Conservation (phyloP, 2,888 invertebrate genomes). For the Sarcophaga carnaria region DNA sequence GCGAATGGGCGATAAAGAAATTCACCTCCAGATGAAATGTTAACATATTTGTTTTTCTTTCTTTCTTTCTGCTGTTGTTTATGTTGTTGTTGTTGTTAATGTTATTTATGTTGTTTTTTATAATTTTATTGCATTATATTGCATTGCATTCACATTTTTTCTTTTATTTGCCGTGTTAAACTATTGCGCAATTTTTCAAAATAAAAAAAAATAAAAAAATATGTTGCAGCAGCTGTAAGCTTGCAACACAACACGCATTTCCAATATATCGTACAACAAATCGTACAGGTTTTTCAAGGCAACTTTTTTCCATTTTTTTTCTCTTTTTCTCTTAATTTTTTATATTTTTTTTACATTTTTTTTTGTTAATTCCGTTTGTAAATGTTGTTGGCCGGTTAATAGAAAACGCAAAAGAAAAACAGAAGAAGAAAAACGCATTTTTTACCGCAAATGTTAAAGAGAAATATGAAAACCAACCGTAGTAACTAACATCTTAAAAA, state of each 20-base stretch:
- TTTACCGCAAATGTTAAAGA: too few species aligned
- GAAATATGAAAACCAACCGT: too few species aligned
- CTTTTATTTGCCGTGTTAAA: not conserved
- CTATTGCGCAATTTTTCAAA: constrained; percentile 41
- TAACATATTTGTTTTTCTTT: not conserved
- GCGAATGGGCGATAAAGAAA: not conserved
- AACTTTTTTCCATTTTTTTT: constrained; percentile 13
- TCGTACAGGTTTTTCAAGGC: constrained; percentile 48
- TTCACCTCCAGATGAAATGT: not conserved
- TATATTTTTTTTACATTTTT: not conserved
- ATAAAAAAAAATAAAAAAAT: not conserved
- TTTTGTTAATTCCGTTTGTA: not conserved
- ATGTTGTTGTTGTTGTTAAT: not conserved
- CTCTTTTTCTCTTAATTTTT: too few species aligned
- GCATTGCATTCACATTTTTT: constrained; percentile 23
- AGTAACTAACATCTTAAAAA: too few species aligned
- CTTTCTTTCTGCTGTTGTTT: too few species aligned
- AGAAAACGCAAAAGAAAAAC: too few species aligned
- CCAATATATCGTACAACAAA: constrained; percentile 9
- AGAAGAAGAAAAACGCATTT: too few species aligned
- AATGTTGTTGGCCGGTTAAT: not conserved
- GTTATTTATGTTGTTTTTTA: not conserved
- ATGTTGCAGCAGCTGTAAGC: not conserved
- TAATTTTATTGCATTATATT: constrained; percentile 24
- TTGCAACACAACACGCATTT: constrained; percentile 26